Conservation (phyloP, 2,797 vertebrate species). For the Pseudochaenichthys georgianus region DNA sequence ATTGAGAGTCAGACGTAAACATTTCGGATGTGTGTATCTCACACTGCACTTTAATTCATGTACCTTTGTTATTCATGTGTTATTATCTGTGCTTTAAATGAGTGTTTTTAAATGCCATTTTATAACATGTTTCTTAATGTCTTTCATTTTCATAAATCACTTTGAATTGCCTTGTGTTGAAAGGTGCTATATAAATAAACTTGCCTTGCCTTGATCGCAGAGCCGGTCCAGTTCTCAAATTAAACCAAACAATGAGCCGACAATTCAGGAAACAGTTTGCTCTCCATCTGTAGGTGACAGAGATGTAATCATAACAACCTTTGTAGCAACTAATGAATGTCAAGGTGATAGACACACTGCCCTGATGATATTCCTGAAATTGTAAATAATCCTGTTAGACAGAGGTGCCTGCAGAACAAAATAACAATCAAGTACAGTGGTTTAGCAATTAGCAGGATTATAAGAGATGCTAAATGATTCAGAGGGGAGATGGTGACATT, state of each 20-base stretch:
- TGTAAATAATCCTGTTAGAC: conserved; percentile 29
- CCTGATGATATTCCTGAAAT: conserved; percentile 20
- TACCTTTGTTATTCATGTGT: too few relatives aligned
- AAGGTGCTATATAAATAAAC: too few relatives aligned
- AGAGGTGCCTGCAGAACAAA: conserved; percentile 14
- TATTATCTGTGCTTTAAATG: too few relatives aligned
- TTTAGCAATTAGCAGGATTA: conserved; percentile 37
- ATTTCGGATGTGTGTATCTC: too few relatives aligned
- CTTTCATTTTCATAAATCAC: too few relatives aligned
- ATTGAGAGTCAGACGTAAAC: too few relatives aligned
- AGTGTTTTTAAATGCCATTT: too few relatives aligned
- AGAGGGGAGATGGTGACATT: conserved; percentile 16
- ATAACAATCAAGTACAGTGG: conserved; percentile 18
- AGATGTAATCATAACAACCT: conserved; percentile 10
- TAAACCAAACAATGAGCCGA: background rate
- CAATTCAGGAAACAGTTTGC: conserved; percentile 16
- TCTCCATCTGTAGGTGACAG: conserved; percentile 10
- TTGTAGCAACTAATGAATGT: conserved; percentile 29
- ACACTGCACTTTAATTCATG: too few relatives aligned
- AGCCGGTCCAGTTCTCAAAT: background rate
- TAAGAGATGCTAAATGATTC: conserved; percentile 27
- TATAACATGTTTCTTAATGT: too few relatives aligned
- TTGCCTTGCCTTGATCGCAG: background rate
- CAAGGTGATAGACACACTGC: conserved; percentile 25
- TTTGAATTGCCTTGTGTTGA: too few relatives aligned